Evolutionary conservation across 1,140 invertebrate species (phyloP), one percentile per base, ranked within the genome.

Genomic region (Nomia melanderi): DNA sequence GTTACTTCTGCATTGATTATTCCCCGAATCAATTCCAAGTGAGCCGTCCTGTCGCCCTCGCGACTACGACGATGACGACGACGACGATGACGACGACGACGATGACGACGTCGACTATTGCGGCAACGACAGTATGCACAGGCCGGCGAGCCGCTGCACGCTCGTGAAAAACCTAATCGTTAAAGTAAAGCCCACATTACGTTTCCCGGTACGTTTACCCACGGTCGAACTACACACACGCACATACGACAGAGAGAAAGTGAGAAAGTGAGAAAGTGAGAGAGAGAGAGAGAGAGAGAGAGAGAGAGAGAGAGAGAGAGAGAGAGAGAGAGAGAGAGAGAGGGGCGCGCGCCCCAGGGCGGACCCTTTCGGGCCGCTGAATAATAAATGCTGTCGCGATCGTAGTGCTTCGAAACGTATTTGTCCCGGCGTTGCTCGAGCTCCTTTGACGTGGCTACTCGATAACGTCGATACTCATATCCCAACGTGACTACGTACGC

Each of bases 391-490:
- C 53, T 64, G 29, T 64, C 64, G 54, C 73, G 81, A 84, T 84
- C 82, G 77, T 77, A 67, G 63, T 84, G 81, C 81, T 64, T 77
- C 77, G 82, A 73, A 80, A 83, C 81, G 82, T 84, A 83, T 84
- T 84, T 84, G 82, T 84, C 81, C 72, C 78, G 77, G 64, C 78
- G 78, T 56, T 65, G 72, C 57, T 75, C 62, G 39, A 62, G 54
- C 57, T 77, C 69, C 81, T 84, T 84, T 84, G 78, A 80, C 78
- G 72, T 71, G 79, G 74, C 72, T 67, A 79, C 72, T 84, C 78
- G 81, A 83, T 83, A 83, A 77, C 75, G 81, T 80, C 82, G 81
- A 83, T 84, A 84, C 78, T 76, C 81, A 75, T 83, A 83, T 76
- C 44, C 72, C 64, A n/a, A 20, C 33, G 44, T 54, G 50, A 14